A percentile compares a stretch with the other conserved stretches of the same genome.
These are phyloP conservation scores for Diplogasteroides magnus DNA, from an alignment of 1,140 invertebrate genomes.

Conservation along the genomic window DNA sequence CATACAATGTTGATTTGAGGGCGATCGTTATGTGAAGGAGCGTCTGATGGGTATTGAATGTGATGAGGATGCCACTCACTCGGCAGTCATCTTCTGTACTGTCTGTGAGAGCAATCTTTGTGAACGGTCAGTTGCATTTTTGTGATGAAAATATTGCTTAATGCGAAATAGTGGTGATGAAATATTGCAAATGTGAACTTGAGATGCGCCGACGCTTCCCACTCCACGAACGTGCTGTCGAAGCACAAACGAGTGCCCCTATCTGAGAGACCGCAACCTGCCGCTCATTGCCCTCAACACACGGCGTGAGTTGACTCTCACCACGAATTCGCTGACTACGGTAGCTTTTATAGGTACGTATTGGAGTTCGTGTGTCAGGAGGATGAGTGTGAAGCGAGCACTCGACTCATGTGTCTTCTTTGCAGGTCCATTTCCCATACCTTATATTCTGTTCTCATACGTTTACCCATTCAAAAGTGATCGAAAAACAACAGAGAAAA, in stretches of 20 bases:
- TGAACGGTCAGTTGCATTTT: slow-evolving; percentile 1
- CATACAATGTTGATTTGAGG: background rate
- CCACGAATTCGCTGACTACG: too few species aligned
- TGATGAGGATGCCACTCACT: slow-evolving; percentile 11
- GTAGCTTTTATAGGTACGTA: background rate
- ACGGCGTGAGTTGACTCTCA: slow-evolving; percentile 6
- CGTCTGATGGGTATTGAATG: slow-evolving; percentile 11
- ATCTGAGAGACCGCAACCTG: slow-evolving; percentile 5
- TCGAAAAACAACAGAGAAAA: background rate
- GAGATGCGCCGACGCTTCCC: slow-evolving; percentile 9
- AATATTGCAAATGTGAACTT: background rate
- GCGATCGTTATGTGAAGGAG: slow-evolving; percentile 8
- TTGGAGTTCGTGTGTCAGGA: slow-evolving; percentile 17
- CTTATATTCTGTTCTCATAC: too few species aligned
- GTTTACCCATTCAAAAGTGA: too few species aligned
- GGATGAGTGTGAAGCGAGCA: slow-evolving; percentile 5
- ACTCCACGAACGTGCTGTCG: slow-evolving; percentile 16
- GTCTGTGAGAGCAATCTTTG: slow-evolving; percentile 18
- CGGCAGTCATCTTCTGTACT: slow-evolving; percentile 10
- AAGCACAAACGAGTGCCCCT: slow-evolving; percentile 9
- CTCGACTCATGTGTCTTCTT: slow-evolving; percentile 17
- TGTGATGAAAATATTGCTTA: background rate
- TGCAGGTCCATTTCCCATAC: slow-evolving; percentile 1
- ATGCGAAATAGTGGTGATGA: background rate
- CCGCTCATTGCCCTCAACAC: slow-evolving; percentile 6